Evolutionary conservation across 2,113 vertebrate genomes (phyloP).

Genomic region (Limnothrissa miodon): DNA sequence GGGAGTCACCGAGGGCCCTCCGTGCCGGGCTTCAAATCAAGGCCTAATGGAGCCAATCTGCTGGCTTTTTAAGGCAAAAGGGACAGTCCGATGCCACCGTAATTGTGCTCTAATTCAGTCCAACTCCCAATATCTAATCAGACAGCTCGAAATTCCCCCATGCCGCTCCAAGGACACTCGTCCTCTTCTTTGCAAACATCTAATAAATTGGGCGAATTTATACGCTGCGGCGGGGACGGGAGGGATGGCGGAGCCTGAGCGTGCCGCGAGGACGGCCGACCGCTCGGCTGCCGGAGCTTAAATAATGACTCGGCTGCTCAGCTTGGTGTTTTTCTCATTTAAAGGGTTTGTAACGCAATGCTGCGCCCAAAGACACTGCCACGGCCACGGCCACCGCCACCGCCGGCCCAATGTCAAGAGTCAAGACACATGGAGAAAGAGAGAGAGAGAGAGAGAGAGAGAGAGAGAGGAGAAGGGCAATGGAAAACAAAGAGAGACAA

Average conservation of each 20-base stretch:
- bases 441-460: slow-evolving; percentile 1
- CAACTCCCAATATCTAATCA: slow-evolving; percentile 61
- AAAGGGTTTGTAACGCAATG: slow-evolving; percentile 44
- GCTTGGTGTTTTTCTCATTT: slow-evolving; percentile 19
- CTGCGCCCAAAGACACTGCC: slow-evolving; percentile 42
- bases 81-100: slow-evolving; percentile 53
- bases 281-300: slow-evolving; percentile 31
- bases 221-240: slow-evolving; percentile 26
- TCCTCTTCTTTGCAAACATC: slow-evolving; percentile 53
- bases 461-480: too few species aligned
- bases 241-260: not conserved
- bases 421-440: not conserved
- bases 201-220: slow-evolving; percentile 55
- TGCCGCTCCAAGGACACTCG: slow-evolving; percentile 56
- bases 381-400: slow-evolving; percentile 40
- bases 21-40: slow-evolving; percentile 55
- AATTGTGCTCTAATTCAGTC: slow-evolving; percentile 64
- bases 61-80: slow-evolving; percentile 55
- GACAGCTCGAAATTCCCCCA: slow-evolving; percentile 55
- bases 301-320: slow-evolving; percentile 46
- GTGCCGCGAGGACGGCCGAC: not conserved
- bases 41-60: slow-evolving; percentile 56
- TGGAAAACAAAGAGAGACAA: not conserved
- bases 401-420: slow-evolving; percentile 5
- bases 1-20: slow-evolving; percentile 24